Base-by-base conservation (phyloP, 1,140 invertebrate species). In the Adoxophyes honmai region DNA sequence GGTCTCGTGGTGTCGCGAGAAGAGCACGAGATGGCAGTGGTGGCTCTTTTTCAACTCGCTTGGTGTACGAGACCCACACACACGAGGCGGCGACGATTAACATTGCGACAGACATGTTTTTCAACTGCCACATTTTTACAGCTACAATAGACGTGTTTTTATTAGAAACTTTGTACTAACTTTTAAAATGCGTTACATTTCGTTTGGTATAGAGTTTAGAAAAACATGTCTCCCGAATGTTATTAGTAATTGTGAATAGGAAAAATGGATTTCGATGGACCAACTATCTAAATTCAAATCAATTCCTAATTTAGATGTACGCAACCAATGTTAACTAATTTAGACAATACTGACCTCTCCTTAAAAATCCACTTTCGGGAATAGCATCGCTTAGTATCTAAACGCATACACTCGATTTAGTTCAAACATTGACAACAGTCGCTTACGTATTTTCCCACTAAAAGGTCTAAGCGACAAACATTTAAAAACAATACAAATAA, bases 241-340 rank as follows among this genome's bases (percentile, higher is more conserved):
- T 28, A 36, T 11, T 7, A n/a, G 15, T 35, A 52, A 38, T 54
- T 56, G 72, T 73, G 70, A 75, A 75, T 70, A 73, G 66, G 71
- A 67, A 62, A 65, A 72, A 73, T 73, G 76, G 71, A 81, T 75
- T 75, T 70, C 60, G 66, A 75, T 73, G 66, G 62, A 70, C 69
- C 69, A 66, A 73, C 68, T 11, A 48, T 55, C 59, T 65, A 73
- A 63, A 72, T 38, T 66, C 55, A 73, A 73, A 74, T 57, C 65
- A 73, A 73, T 70, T 64, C 64, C 52, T 67, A 60, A 64, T 68
- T 75, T 77, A 69, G 42, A 48, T 67, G 44, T 58, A 61, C 52
- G 61, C 73, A 75, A 73, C 63, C 66, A 81, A 73, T 60, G 65
- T 55, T 60, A 70, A 59, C 60, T 64, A 54, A 59, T 56, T 65